Evolutionary conservation across 2,888 invertebrate species (phyloP), one percentile per base, ranked within the genome.

Genomic region (Xylophagus ater): DNA sequence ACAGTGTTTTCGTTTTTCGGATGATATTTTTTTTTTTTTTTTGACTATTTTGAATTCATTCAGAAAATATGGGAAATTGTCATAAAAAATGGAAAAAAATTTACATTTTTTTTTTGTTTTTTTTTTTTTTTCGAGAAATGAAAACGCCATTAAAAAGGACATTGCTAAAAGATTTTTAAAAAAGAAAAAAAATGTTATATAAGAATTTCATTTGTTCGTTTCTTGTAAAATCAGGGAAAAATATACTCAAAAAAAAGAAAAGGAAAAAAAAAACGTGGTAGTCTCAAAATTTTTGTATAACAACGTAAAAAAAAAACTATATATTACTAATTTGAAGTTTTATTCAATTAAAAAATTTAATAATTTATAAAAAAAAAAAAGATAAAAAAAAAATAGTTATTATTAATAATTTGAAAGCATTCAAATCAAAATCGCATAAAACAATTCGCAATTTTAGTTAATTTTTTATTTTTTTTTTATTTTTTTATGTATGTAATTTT

Each of bases 201-300:
- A 23, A n/a, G n/a, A 26, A 26, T 26, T 26, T 26, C 9, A 8
- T 23, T 23, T 23, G 6, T 23, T 23, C 23, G 10, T 23, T 23
- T 26, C 13, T 12, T 26, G 26, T 26, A 26, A 26, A 9, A 13
- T 6, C 13, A 26, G 13, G n/a, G 13, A 26, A 3, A 6, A 10
- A 26, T 12, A 26, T n/a, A 26, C 26, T 26, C n/a, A 26, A 26
- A n/a, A 26, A 26, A 26, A 26, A n/a, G n/a, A 13, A 26, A 26
- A 26, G 13, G 7, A 26, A 26, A 13, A 13, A 26, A 26, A 13
- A n/a, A 26, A n/a, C 26, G 13, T 13, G n/a, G 13, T 26, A 13
- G 13, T 26, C 6, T 5, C n/a, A 26, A 26, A 26, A 26, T 26
- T 10, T 23, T 23, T 4, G 13, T 12, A 26, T 10, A 26, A 26